Percentiles rank a stretch among this genome's conserved stretches.
These are phyloP conservation scores for Leptogaster cylindrica DNA, from an alignment of 2,888 invertebrate species.

Conservation along the genomic window DNA sequence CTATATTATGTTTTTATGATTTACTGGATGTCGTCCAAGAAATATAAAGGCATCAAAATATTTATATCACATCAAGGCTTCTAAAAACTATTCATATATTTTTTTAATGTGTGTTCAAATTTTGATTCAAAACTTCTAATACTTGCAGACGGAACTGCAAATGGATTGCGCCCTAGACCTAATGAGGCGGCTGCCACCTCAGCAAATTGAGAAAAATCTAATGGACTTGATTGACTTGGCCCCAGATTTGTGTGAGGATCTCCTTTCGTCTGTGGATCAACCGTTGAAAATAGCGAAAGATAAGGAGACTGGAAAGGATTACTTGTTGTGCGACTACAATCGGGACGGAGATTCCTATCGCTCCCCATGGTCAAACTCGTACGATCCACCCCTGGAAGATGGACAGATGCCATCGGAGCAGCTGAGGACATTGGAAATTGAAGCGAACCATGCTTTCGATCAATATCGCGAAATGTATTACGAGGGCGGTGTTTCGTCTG, in stretches of 20 bases:
- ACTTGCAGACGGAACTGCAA: conserved; percentile 86
- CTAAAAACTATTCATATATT: no score
- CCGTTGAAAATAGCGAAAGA: conserved; percentile 97
- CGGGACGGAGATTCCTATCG: conserved; percentile 98
- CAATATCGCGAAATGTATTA: conserved; percentile 99
- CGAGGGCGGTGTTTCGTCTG: conserved; percentile 98
- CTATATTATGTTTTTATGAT: no score
- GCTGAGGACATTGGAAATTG: conserved; percentile 92
- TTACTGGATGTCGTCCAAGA: no score
- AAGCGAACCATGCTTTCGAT: conserved; percentile 98
- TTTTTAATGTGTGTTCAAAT: no score
- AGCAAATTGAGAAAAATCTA: conserved; percentile 98
- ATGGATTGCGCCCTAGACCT: conserved; percentile 99
- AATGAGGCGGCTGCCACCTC: conserved; percentile 98
- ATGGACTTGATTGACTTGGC: conserved; percentile 97
- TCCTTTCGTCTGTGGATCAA: conserved; percentile 96
- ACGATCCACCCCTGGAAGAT: conserved; percentile 97
- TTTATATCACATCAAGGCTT: no score
- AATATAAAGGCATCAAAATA: no score
- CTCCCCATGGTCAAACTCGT: conserved; percentile 99
- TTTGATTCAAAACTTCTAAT: no score
- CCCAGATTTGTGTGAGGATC: conserved; percentile 93
- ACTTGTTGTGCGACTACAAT: conserved; percentile 98
- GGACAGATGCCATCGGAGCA: conserved; percentile 98
- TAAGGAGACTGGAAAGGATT: conserved; percentile 94